phyloP scores from a whole-genome alignment of 2,113 vertebrate species.

The Glaucidium brasilianum region DNA sequence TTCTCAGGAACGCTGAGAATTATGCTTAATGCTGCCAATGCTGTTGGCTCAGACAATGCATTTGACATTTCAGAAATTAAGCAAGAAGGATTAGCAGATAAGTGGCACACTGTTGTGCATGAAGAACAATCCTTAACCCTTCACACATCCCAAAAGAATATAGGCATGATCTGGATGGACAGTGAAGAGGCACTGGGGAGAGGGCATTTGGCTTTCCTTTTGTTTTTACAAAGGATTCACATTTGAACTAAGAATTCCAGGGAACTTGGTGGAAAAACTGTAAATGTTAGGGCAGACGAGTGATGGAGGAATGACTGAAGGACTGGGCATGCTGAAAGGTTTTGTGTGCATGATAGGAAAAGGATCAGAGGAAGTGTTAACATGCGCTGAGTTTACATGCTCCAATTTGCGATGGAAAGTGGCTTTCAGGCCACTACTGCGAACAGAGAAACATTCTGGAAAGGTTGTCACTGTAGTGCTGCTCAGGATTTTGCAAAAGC shows the following conservation, averaged over 20 bases:
- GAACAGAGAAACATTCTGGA: background rate
- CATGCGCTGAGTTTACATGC: background rate
- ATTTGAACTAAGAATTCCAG: background rate
- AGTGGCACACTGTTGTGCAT: background rate
- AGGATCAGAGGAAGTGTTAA: background rate
- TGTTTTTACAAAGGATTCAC: background rate
- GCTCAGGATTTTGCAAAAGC: background rate
- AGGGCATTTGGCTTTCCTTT: background rate
- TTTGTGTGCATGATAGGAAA: background rate
- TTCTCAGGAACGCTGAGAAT: conserved; percentile 11
- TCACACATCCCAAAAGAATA: background rate
- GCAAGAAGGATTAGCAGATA: conserved; percentile 46
- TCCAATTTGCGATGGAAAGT: background rate
- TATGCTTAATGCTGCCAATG: background rate
- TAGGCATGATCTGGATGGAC: background rate
- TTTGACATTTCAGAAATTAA: conserved; percentile 47
- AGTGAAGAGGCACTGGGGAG: background rate
- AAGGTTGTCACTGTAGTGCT: background rate
- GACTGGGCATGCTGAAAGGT: background rate
- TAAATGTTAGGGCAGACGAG: background rate
- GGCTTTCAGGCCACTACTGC: background rate
- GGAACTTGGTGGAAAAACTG: background rate
- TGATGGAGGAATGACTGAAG: background rate
- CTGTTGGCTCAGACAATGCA: conserved; percentile 38
- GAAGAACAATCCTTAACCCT: conserved; percentile 25